A percentile compares a stretch with the other conserved stretches of the same genome.
phyloP scores from a whole-genome alignment of 2,797 vertebrate species.

The Rhinogobio ventralis region DNA sequence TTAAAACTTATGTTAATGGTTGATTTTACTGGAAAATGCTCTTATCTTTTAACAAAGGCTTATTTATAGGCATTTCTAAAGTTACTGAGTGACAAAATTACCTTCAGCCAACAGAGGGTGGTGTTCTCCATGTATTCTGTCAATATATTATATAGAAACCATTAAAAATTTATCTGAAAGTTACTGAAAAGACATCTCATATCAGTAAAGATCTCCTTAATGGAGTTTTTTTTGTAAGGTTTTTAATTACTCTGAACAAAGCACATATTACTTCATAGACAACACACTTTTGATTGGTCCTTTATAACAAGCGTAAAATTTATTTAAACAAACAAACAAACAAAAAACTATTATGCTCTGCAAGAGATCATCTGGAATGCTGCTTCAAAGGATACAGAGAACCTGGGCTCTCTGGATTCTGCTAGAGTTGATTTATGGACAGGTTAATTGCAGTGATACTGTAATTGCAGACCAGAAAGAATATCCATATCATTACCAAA shows the following conservation, averaged over 20 bases:
- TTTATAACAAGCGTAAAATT: not conserved
- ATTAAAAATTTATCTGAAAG: not conserved
- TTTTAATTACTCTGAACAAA: not conserved
- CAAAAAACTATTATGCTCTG: not conserved
- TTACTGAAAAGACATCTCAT: not conserved
- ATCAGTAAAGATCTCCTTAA: not conserved
- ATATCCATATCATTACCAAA: not conserved
- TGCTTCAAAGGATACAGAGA: not conserved
- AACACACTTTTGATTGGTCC: not conserved
- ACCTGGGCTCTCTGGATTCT: not conserved
- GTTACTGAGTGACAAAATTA: not conserved
- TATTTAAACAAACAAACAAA: not conserved
- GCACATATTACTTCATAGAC: not conserved
- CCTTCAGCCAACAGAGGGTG: conserved; percentile 31
- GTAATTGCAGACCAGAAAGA: conserved; percentile 8
- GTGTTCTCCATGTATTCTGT: not conserved
- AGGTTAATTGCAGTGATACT: not conserved
- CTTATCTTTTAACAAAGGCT: not conserved
- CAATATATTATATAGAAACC: not conserved
- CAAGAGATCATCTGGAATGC: not conserved
- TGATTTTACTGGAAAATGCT: not conserved
- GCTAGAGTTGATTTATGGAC: not conserved
- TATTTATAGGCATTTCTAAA: not conserved
- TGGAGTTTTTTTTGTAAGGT: not conserved
- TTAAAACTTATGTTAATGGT: no score